These are phyloP conservation scores for cattle (Bos taurus) DNA, from an alignment of 2,113 vertebrate species.

Conservation along the genomic window DNA sequence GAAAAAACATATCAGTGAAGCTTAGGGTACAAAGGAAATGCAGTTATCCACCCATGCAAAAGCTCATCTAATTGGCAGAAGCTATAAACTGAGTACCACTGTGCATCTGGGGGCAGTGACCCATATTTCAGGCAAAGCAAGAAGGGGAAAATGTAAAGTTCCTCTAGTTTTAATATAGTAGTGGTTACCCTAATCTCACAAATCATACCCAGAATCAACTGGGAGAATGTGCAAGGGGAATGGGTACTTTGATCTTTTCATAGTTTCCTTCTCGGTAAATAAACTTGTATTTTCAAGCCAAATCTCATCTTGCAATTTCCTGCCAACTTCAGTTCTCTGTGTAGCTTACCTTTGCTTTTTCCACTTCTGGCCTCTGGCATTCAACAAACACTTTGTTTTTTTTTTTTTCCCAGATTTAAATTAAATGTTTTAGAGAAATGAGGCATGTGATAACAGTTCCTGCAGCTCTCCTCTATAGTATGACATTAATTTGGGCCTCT, in stretches of 20 bases:
- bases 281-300: conserved; percentile 10
- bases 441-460: not conserved
- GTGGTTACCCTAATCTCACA: not conserved
- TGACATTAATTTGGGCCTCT: not conserved
- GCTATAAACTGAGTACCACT: not conserved
- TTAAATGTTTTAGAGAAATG: not conserved
- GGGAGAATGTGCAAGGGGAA: not conserved
- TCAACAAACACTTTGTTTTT: not conserved
- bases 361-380: not conserved
- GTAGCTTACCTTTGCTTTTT: conserved; percentile 4
- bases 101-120: not conserved
- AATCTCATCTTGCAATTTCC: conserved; percentile 43
- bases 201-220: not conserved
- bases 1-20: not conserved
- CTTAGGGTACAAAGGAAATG: not conserved
- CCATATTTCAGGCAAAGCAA: conserved; percentile 13
- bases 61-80: not conserved
- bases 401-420: conserved; percentile 24
- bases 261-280: conserved; percentile 34
- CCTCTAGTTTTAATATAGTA: not conserved
- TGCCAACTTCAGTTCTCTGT: conserved; percentile 1
- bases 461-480: not conserved
- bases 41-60: not conserved
- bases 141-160: not conserved
- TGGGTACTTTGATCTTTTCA: conserved; percentile 3